Evolutionary conservation across 2,113 vertebrate species (phyloP).

Genomic region (Capra hircus): DNA sequence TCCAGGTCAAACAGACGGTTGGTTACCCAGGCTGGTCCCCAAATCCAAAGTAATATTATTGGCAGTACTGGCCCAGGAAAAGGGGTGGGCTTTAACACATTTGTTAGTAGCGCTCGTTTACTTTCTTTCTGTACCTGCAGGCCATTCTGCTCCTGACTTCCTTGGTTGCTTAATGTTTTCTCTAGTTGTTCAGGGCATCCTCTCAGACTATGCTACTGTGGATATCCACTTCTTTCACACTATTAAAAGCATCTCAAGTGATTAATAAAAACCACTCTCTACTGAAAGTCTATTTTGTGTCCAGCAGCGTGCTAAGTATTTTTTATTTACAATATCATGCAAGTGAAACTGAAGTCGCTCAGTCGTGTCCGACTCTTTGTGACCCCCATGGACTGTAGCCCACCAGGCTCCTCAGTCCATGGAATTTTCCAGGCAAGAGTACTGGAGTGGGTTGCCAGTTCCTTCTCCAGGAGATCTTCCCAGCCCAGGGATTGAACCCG

Average conservation of each 20-base stretch:
- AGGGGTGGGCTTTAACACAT: background rate
- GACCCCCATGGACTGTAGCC: background rate
- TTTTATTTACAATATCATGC: background rate
- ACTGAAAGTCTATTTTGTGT: background rate
- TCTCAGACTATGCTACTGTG: background rate
- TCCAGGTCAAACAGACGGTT: background rate
- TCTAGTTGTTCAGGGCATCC: background rate
- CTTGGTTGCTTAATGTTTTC: background rate
- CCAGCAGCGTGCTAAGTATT: background rate
- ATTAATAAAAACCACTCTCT: background rate
- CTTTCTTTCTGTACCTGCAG: background rate
- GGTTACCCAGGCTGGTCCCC: background rate
- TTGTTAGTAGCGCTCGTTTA: background rate
- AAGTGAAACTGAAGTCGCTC: background rate
- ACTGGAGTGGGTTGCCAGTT: too few species aligned
- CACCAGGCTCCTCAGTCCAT: background rate
- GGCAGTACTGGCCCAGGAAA: background rate
- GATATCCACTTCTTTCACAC: background rate
- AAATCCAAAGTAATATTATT: background rate
- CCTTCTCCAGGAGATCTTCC: too few species aligned
- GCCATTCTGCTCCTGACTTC: background rate
- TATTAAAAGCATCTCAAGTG: background rate
- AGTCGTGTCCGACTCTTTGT: accelerated
- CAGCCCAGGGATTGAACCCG: too few species aligned
- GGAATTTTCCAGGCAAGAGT: too few species aligned